Conservation (phyloP, 2,113 vertebrate genomes). For the Boulengeromyrus knoepffleri region DNA sequence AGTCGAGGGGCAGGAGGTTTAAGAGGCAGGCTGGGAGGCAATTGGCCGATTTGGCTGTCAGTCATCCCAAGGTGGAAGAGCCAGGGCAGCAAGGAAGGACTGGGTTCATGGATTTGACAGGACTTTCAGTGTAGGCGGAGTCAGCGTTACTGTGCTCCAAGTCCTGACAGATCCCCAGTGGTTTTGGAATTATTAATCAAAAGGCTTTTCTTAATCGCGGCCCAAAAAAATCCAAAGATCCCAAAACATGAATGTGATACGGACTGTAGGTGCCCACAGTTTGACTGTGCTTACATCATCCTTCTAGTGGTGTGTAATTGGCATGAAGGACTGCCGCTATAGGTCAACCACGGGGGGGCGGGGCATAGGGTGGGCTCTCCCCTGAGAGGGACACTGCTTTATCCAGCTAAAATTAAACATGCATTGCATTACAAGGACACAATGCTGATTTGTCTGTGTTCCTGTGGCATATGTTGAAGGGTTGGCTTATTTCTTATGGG, state of each 20-base stretch:
- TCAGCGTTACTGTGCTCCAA: neutral
- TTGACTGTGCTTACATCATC: neutral
- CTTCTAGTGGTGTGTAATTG: neutral
- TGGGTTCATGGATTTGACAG: neutral
- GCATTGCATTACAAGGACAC: conserved; percentile 18
- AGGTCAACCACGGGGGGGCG: neutral
- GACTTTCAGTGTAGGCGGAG: neutral
- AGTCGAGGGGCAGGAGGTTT: neutral
- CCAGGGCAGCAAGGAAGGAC: neutral
- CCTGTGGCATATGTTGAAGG: neutral
- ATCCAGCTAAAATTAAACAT: conserved; percentile 22
- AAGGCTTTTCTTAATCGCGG: neutral
- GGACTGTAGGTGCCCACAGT: neutral
- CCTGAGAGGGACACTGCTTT: neutral
- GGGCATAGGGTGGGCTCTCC: neutral
- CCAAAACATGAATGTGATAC: neutral
- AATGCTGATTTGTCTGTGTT: conserved; percentile 14
- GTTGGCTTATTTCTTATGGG: no score
- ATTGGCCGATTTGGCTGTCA: neutral
- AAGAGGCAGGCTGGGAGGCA: neutral
- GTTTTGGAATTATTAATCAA: neutral
- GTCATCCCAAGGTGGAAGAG: neutral
- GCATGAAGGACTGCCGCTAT: neutral
- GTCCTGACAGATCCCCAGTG: neutral
- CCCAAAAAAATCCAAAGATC: neutral